Conservation (phyloP, 2,797 vertebrate species). For the Danio aesculapii region DNA sequence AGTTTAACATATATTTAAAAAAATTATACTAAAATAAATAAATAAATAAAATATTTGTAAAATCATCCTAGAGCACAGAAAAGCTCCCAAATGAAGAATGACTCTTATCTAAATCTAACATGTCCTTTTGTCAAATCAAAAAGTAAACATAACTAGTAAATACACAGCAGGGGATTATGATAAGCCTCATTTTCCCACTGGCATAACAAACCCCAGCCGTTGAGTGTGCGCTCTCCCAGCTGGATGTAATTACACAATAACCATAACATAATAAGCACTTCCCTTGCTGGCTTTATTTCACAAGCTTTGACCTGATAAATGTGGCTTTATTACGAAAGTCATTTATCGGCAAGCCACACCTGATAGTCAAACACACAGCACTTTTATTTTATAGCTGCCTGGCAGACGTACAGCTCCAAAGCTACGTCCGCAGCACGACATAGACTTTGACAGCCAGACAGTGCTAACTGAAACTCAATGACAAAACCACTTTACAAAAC, state of each 20-base stretch:
- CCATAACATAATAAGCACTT: constrained; percentile 49
- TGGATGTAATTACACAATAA: constrained; percentile 52
- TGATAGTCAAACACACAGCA: constrained; percentile 37
- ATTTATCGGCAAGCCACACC: constrained; percentile 44
- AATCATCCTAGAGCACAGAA: background rate
- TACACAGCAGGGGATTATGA: constrained; percentile 33
- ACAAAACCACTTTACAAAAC: constrained; percentile 17
- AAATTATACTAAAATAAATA: too few relatives aligned
- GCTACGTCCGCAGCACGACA: background rate
- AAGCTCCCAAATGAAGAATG: constrained; percentile 37
- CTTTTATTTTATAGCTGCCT: background rate
- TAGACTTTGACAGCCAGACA: constrained; percentile 10
- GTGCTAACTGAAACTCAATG: background rate
- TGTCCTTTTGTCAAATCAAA: constrained; percentile 27
- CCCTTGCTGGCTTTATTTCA: constrained; percentile 36
- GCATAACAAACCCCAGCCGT: constrained; percentile 30
- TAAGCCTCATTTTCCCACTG: constrained; percentile 40
- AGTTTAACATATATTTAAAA: background rate
- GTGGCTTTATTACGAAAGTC: constrained; percentile 44
- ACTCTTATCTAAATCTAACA: constrained; percentile 7
- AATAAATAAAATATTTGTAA: background rate
- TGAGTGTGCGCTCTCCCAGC: constrained; percentile 33
- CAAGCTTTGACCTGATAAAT: constrained; percentile 48
- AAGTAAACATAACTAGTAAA: constrained; percentile 33
- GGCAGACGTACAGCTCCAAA: background rate